Evolutionary conservation across 2,113 vertebrate species (phyloP), one percentile per base, ranked within the genome.

Genomic region (Bubalus kerabau): DNA sequence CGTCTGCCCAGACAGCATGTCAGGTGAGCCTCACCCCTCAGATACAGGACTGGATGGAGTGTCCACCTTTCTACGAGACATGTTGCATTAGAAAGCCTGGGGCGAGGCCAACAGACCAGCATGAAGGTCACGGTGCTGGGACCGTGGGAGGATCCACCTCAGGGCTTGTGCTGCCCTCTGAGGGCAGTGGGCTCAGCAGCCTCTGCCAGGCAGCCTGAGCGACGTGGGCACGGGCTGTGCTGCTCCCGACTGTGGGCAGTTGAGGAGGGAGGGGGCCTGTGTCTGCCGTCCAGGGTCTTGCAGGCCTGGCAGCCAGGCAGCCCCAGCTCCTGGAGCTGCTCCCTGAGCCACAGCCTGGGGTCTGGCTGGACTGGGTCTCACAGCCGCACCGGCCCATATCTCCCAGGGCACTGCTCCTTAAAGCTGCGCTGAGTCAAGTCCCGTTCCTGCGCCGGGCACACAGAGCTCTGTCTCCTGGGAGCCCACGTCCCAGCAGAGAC

Each of bases 1-100:
- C 90, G 1, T n/a, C 97, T 17, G 28, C 88, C 87, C 91, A 95
- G 78, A 94, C 97, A 19, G 60, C 11, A 59, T 95, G 97, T 78
- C 97, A 97, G 98, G 98, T 98, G 94, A 98, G 95, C 86, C 26
- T 16, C 5, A 0, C 17, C 13, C 26, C 85, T 3, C 12, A 3
- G 12, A 48, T 15, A 59, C 1, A 1, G 10, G 4, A 12, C 10
- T 3, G 8, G 40, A 17, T 14, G 1, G 7, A 1, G 12, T 28
- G 17, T 10, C 26, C 16, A 0, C 24, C 50, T 62, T 16, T 6
- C 10, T 46, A 12, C 8, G 3, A 1, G 28, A 28, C 13, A 0
- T 17, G 3, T 24, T n/a, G 7, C 32, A 4, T 56, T 83, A 83
- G 81, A 83, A 36, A 83, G n/a, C 52, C 52, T 26, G 23, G 81